A percentile compares a stretch with the other conserved stretches of the same genome.
Conservation (phyloP, 2,888 invertebrate genomes). For the Agrotis exclamationis region DNA sequence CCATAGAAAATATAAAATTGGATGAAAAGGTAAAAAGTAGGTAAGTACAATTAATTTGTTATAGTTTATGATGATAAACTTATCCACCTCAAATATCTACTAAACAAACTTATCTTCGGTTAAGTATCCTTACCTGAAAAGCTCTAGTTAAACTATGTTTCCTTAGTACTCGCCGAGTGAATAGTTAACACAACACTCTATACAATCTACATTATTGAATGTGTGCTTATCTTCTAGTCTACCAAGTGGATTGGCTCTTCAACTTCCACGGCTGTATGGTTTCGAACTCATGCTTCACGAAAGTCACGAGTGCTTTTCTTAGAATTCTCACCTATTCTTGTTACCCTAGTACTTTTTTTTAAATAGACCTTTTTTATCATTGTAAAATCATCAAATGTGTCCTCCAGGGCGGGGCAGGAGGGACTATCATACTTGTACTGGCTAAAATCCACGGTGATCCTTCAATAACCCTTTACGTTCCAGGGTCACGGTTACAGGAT, state of each 20-base stretch:
- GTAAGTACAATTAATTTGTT: too few species aligned
- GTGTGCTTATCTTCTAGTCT: background rate
- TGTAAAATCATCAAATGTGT: too few species aligned
- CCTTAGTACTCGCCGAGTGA: constrained; percentile 16
- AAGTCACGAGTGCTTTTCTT: background rate
- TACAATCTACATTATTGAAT: constrained; percentile 18
- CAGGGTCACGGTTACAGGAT: too few species aligned
- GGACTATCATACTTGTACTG: too few species aligned
- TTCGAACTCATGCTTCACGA: background rate
- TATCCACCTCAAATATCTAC: constrained; percentile 5
- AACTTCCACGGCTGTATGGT: constrained; percentile 2
- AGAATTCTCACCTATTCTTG: constrained; percentile 19
- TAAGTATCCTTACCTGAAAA: constrained; percentile 7
- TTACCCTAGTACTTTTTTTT: background rate
- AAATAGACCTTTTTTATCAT: background rate
- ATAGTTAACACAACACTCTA: constrained; percentile 17
- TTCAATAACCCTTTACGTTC: too few species aligned
- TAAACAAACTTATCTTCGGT: constrained; percentile 4
- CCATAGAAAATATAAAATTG: too few species aligned
- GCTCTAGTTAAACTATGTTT: constrained; percentile 23
- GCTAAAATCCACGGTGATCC: too few species aligned
- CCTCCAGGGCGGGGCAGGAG: too few species aligned
- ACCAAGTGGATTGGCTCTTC: constrained; percentile 9
- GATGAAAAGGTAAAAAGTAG: too few species aligned
- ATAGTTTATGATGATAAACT: background rate